These are phyloP conservation scores for Petaurus breviceps DNA, from an alignment of 2,113 vertebrate genomes.

Conservation along the genomic window DNA sequence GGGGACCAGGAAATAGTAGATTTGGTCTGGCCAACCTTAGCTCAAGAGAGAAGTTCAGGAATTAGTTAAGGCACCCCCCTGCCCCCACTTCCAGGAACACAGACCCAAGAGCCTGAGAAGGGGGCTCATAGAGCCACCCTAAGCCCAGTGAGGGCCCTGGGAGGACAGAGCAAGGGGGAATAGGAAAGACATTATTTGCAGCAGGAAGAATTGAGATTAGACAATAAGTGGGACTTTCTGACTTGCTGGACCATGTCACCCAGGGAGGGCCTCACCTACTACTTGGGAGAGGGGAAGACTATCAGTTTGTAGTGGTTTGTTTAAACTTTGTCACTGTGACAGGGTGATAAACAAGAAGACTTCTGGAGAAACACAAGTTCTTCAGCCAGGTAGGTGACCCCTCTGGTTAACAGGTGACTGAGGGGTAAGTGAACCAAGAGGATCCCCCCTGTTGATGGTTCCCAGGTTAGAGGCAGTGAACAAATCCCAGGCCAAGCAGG, in stretches of 20 bases:
- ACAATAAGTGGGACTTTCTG: neutral
- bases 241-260: neutral
- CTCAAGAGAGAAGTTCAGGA: neutral
- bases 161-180: neutral
- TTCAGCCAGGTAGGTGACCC: neutral
- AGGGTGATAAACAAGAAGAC: neutral
- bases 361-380: neutral
- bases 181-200: neutral
- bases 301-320: neutral
- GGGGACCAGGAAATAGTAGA: slow-evolving; percentile 9
- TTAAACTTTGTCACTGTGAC: neutral
- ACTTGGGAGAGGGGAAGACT: neutral
- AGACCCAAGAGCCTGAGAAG: neutral
- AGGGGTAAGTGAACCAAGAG: neutral
- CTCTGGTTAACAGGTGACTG: neutral
- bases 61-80: neutral
- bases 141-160: neutral
- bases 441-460: neutral
- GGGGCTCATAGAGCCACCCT: neutral
- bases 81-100: neutral
- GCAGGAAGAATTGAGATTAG: neutral
- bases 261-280: neutral
- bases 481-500: neutral
- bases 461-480: neutral
- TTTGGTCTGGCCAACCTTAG: neutral